These are phyloP conservation scores for Tamandua tetradactyla DNA, from an alignment of 2,797 vertebrate genomes.

Conservation along the genomic window DNA sequence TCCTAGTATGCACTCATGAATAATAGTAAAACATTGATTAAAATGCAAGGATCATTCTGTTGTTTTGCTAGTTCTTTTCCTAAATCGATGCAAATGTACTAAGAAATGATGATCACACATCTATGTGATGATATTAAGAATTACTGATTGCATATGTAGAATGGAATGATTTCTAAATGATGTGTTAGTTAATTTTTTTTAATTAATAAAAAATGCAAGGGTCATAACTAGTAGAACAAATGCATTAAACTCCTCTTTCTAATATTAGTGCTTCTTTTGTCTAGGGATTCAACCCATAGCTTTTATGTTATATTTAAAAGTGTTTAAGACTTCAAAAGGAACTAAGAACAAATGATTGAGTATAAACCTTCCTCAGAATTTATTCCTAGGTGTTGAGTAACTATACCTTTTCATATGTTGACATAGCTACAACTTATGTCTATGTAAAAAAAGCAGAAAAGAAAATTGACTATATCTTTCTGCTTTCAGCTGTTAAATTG, in stretches of 20 bases:
- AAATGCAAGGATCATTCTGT: not conserved
- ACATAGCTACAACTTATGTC: not conserved
- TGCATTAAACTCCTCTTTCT: not conserved
- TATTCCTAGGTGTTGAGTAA: conserved; percentile 18
- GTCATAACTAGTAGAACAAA: not conserved
- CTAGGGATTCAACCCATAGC: not conserved
- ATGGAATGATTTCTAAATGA: too few species aligned
- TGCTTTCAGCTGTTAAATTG: not conserved
- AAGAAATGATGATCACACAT: too few species aligned
- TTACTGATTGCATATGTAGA: too few species aligned
- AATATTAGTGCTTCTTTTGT: not conserved
- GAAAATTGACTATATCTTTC: not conserved
- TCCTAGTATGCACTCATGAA: not conserved
- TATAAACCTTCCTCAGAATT: not conserved
- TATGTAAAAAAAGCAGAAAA: not conserved
- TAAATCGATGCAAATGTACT: too few species aligned
- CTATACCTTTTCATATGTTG: conserved; percentile 10
- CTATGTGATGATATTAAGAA: too few species aligned
- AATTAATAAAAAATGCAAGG: not conserved
- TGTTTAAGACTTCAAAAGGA: not conserved
- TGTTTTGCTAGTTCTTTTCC: too few species aligned
- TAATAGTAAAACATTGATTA: conserved; percentile 24
- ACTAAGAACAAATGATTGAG: not conserved
- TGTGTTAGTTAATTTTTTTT: too few species aligned
- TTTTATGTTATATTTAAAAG: not conserved